A percentile compares a stretch with the other conserved stretches of the same genome.
phyloP scores from a whole-genome alignment of 1,140 invertebrate species.

The Pogonus chalceus region DNA sequence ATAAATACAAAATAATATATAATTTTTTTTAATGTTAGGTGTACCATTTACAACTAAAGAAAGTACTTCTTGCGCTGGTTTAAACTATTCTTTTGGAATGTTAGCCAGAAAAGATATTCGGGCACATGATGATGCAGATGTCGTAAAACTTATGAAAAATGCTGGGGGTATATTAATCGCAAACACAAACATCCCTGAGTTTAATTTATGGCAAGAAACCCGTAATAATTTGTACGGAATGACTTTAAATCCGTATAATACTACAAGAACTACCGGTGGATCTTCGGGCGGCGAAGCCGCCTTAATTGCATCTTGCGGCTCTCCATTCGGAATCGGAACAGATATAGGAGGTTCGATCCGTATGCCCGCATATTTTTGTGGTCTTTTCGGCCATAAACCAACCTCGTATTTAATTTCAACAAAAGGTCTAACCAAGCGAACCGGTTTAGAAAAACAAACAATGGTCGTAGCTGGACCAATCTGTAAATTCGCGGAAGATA shows the following conservation, averaged over 20 bases:
- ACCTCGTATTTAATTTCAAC: slow-evolving; percentile 46
- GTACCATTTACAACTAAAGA: slow-evolving; percentile 72
- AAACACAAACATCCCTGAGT: slow-evolving; percentile 83
- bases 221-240: slow-evolving; percentile 85
- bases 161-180: slow-evolving; percentile 82
- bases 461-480: slow-evolving; percentile 71
- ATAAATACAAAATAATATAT: slow-evolving; percentile 28
- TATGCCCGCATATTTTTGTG: slow-evolving; percentile 91
- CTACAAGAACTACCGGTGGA: slow-evolving; percentile 69
- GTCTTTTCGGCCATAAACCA: slow-evolving; percentile 87
- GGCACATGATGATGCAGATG: slow-evolving; percentile 64
- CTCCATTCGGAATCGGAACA: slow-evolving; percentile 78
- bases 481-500: slow-evolving; percentile 63
- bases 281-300: slow-evolving; percentile 75
- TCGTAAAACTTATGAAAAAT: slow-evolving; percentile 58
- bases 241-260: slow-evolving; percentile 88
- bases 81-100: slow-evolving; percentile 58
- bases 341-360: slow-evolving; percentile 94
- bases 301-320: slow-evolving; percentile 61
- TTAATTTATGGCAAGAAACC: slow-evolving; percentile 78
- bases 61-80: slow-evolving; percentile 44
- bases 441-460: slow-evolving; percentile 42
- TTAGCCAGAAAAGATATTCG: slow-evolving; percentile 40
- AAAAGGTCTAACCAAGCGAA: slow-evolving; percentile 49
- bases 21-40: slow-evolving; percentile 40